These are phyloP conservation scores for Columba livia DNA, from an alignment of 2,113 vertebrate genomes.

Conservation along the genomic window DNA sequence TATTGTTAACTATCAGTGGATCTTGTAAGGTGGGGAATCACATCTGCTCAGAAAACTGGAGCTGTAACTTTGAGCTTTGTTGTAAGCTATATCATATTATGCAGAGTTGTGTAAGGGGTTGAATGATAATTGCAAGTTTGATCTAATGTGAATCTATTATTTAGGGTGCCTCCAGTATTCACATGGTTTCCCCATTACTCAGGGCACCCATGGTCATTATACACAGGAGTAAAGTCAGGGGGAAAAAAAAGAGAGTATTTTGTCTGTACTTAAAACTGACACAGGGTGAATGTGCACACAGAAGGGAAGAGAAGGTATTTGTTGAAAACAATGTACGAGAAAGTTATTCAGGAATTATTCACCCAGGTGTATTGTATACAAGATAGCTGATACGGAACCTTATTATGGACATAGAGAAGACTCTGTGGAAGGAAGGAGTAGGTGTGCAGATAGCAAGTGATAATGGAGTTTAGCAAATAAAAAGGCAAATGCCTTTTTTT, in stretches of 20 bases:
- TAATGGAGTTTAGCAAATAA: neutral
- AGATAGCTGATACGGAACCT: neutral
- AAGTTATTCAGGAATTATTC: neutral
- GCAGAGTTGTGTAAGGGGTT: neutral
- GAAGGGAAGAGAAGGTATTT: neutral
- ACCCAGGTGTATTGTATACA: neutral
- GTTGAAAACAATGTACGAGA: neutral
- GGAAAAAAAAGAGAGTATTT: neutral
- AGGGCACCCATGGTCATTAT: neutral
- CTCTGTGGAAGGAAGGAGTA: neutral
- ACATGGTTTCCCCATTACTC: rapidly evolving
- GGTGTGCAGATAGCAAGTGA: neutral
- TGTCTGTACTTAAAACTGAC: neutral
- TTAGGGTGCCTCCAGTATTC: neutral
- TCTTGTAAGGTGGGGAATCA: slow-evolving; percentile 40
- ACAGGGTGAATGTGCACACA: neutral
- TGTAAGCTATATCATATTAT: neutral
- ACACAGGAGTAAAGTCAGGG: neutral
- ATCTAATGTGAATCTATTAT: neutral
- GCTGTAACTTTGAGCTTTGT: neutral
- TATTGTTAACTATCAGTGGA: slow-evolving; percentile 40
- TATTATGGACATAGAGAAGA: neutral
- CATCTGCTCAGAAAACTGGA: slow-evolving; percentile 42
- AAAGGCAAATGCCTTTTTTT: neutral
- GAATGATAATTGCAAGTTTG: neutral